Percentiles rank a stretch among this genome's conserved stretches.
phyloP scores from a whole-genome alignment of 37 sponge, comb jelly and placozoan species.

The Tethya wilhelma region DNA sequence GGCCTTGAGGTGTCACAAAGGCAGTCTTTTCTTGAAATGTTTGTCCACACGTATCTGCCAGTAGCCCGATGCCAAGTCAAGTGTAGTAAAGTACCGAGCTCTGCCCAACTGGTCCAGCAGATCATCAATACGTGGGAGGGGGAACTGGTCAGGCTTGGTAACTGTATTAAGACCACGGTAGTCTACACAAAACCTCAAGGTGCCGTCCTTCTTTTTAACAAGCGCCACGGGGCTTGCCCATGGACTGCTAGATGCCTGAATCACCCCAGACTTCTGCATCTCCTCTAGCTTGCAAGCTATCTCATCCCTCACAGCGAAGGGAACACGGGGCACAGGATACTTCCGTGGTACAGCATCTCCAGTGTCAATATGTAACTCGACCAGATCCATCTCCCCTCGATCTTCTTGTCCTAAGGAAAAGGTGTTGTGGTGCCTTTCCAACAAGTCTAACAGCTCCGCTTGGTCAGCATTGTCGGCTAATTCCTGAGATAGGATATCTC shows the following conservation, averaged over 20 bases:
- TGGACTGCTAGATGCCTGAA: constrained; percentile 58
- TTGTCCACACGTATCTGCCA: constrained; percentile 51
- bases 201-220: constrained; percentile 61
- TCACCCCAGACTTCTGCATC: constrained; percentile 58
- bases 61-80: constrained; percentile 56
- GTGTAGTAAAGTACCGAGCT: constrained; percentile 37
- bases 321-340: constrained; percentile 32
- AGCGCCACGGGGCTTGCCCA: constrained; percentile 71
- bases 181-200: constrained; percentile 66
- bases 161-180: constrained; percentile 53
- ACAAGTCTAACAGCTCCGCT: too few relatives aligned
- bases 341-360: constrained; percentile 31
- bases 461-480: too few relatives aligned
- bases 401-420: too few relatives aligned
- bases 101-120: constrained; percentile 11
- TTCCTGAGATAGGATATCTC: too few relatives aligned
- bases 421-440: too few relatives aligned
- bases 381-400: too few relatives aligned
- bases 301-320: constrained; percentile 59
- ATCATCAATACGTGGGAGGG: constrained; percentile 58
- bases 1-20: too few relatives aligned
- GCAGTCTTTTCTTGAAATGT: constrained; percentile 26
- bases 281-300: constrained; percentile 45
- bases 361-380: too few relatives aligned
- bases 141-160: constrained; percentile 46